Percentiles rank a stretch among this genome's conserved stretches.
Evolutionary conservation across 2,888 invertebrate species (phyloP).

Genomic region (Penaeus monodon): DNA sequence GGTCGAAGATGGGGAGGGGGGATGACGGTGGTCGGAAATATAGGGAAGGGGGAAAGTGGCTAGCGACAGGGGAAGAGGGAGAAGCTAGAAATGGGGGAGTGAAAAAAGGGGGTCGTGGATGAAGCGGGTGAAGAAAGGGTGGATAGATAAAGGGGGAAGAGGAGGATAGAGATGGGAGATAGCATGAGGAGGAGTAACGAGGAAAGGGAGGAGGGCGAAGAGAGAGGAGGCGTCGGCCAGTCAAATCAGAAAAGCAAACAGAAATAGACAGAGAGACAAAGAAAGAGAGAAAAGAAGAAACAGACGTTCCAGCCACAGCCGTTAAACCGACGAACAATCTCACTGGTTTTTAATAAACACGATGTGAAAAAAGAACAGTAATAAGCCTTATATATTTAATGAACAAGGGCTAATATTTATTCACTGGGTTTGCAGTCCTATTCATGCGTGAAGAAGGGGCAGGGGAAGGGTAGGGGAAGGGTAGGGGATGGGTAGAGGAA

Average conservation of each 20-base stretch:
- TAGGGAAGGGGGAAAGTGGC: background rate
- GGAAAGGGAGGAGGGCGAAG: background rate
- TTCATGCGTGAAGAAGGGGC: background rate
- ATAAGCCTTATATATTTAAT: too few species aligned
- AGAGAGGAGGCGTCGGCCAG: background rate
- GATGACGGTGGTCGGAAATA: background rate
- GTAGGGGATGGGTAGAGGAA: too few species aligned
- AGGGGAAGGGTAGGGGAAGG: background rate
- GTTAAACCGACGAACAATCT: too few species aligned
- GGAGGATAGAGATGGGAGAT: background rate
- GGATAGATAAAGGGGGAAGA: background rate
- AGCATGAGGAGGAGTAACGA: background rate
- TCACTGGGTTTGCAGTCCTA: too few species aligned
- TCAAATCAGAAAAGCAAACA: background rate
- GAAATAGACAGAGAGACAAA: background rate
- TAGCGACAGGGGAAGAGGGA: too few species aligned
- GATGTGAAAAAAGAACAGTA: too few species aligned
- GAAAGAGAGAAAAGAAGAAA: background rate
- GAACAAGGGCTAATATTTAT: too few species aligned
- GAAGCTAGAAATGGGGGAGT: background rate
- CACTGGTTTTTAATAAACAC: too few species aligned
- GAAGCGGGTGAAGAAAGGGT: too few species aligned
- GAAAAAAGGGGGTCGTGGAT: too few species aligned
- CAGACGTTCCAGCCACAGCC: too few species aligned
- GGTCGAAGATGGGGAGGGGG: too few species aligned